Evolutionary conservation across 2,113 vertebrate genomes (phyloP).

Genomic region (Galemys pyrenaicus): DNA sequence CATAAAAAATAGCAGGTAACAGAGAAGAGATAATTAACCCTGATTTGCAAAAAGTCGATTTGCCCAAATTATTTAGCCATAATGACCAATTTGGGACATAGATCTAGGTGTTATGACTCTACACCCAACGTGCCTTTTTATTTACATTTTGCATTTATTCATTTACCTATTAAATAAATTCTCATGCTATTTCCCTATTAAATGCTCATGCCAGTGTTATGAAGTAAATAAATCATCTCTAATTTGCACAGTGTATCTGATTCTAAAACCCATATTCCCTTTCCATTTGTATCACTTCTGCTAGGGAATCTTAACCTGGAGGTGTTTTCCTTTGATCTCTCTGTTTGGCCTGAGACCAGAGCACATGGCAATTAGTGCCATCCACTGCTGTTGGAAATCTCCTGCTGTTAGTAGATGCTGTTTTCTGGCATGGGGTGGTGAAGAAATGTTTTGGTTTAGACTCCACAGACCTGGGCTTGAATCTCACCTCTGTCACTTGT

Average conservation of each 20-base stretch:
- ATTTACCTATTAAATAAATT: background rate
- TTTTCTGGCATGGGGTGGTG: background rate
- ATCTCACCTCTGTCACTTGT: background rate
- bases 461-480: background rate
- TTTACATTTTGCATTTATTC: background rate
- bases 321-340: background rate
- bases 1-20: background rate
- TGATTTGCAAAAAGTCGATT: constrained; percentile 27
- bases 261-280: background rate
- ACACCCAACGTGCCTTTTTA: background rate
- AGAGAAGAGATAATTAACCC: background rate
- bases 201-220: background rate
- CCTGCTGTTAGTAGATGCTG: background rate
- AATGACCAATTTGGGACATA: background rate
- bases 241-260: background rate
- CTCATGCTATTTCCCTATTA: background rate
- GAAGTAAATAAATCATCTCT: background rate
- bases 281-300: background rate
- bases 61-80: background rate
- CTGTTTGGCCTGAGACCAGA: background rate
- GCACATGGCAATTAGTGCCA: background rate
- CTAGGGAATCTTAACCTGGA: background rate
- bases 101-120: background rate
- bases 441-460: background rate
- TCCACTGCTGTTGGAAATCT: background rate